Evolutionary conservation across 2,113 vertebrate genomes (phyloP).

Genomic region (Motacilla tschutschensis): DNA sequence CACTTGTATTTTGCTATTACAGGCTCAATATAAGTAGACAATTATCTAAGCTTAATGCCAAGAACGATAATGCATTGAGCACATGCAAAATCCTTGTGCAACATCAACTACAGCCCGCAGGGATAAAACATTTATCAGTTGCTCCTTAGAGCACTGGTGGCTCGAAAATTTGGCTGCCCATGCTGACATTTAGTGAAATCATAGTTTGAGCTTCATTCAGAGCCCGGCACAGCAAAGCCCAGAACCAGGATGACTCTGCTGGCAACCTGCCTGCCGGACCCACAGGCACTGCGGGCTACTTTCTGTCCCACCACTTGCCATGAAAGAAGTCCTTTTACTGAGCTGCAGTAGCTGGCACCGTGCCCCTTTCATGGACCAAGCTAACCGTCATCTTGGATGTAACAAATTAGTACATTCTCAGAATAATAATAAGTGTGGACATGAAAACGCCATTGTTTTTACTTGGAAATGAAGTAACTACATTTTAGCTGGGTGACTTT

Average conservation of each 20-base stretch:
- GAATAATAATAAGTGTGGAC: constrained; percentile 97
- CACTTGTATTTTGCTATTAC: constrained; percentile 73
- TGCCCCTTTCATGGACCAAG: constrained; percentile 86
- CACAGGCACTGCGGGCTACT: constrained; percentile 75
- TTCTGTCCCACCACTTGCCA: constrained; percentile 81
- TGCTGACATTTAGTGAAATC: constrained; percentile 75
- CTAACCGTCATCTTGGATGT: constrained; percentile 95
- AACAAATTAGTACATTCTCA: constrained; percentile 98
- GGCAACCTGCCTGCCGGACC: constrained; percentile 72
- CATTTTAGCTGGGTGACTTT: constrained; percentile 83
- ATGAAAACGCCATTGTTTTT: constrained; percentile 96
- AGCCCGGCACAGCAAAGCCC: constrained; percentile 62
- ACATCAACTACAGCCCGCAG: constrained; percentile 61
- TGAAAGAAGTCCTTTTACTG: constrained; percentile 85
- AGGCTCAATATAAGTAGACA: constrained; percentile 76
- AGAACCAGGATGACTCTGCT: constrained; percentile 69
- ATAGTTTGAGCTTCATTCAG: constrained; percentile 68
- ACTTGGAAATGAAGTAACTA: constrained; percentile 84
- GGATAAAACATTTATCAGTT: constrained; percentile 73
- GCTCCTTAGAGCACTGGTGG: constrained; percentile 70
- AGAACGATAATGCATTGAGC: constrained; percentile 71
- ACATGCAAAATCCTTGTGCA: constrained; percentile 70
- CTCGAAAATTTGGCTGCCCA: constrained; percentile 76
- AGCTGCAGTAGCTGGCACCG: constrained; percentile 76
- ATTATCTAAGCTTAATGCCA: constrained; percentile 79